These are phyloP conservation scores for Saturnia pavonia DNA, from an alignment of 2,888 invertebrate species.

Conservation along the genomic window DNA sequence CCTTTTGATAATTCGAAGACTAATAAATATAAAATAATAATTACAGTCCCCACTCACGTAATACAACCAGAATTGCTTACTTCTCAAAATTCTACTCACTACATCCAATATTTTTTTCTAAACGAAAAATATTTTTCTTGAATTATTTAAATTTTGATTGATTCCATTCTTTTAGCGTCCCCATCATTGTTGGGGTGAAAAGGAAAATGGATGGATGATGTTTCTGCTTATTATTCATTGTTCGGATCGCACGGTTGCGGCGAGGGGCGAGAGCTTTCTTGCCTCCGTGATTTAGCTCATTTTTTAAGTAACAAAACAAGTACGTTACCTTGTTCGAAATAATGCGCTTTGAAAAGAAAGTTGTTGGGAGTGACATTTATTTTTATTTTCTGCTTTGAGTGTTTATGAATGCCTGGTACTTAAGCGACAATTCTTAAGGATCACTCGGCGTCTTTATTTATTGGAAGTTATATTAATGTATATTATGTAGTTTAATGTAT, in stretches of 20 bases:
- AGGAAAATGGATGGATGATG: slow-evolving; percentile 76
- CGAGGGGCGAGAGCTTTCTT: slow-evolving; percentile 43
- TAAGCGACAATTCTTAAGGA: not conserved
- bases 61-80: slow-evolving; percentile 19
- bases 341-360: slow-evolving; percentile 35
- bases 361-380: slow-evolving; percentile 29
- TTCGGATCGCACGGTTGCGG: slow-evolving; percentile 44
- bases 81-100: slow-evolving; percentile 38
- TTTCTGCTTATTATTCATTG: slow-evolving; percentile 78
- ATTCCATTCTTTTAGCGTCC: slow-evolving; percentile 66
- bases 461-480: not conserved
- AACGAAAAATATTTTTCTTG: slow-evolving; percentile 56
- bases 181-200: slow-evolving; percentile 67
- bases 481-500: too few relatives aligned
- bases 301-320: slow-evolving; percentile 76
- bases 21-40: not conserved
- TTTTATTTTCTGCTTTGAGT: slow-evolving; percentile 43
- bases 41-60: slow-evolving; percentile 18
- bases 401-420: slow-evolving; percentile 21
- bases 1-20: not conserved
- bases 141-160: slow-evolving; percentile 75
- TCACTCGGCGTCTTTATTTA: not conserved
- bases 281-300: slow-evolving; percentile 71
- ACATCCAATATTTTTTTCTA: slow-evolving; percentile 50
- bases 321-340: slow-evolving; percentile 52